These are phyloP conservation scores for Choristoneura fumiferana DNA, from an alignment of 1,140 invertebrate genomes.

Conservation along the genomic window DNA sequence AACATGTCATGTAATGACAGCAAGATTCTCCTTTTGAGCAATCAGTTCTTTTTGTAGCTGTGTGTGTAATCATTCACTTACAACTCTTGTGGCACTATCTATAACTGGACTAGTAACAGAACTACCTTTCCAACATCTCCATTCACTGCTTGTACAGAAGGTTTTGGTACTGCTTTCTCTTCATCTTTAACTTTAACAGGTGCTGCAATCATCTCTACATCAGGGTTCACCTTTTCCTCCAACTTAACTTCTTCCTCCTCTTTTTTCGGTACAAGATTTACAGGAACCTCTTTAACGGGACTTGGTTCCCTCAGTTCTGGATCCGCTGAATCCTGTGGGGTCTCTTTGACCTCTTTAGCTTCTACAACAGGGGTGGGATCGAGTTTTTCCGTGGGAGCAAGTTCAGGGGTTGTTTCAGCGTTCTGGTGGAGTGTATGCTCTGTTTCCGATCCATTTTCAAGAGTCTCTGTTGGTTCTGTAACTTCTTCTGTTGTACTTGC, in stretches of 20 bases:
- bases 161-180: constrained; percentile 36
- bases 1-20: too few relatives aligned
- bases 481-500: constrained; percentile 8
- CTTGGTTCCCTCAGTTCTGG: constrained; percentile 29
- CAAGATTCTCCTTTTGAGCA: too few relatives aligned
- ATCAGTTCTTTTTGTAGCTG: too few relatives aligned
- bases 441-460: constrained; percentile 19
- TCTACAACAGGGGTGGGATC: not conserved
- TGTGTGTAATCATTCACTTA: too few relatives aligned
- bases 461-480: not conserved
- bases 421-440: not conserved
- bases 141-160: constrained; percentile 47
- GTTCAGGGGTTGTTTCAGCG: constrained; percentile 1
- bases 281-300: constrained; percentile 33
- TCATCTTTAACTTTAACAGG: constrained; percentile 41
- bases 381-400: constrained; percentile 5
- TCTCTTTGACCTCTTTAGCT: constrained; percentile 17
- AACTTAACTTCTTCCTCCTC: constrained; percentile 29
- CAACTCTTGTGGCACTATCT: too few relatives aligned
- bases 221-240: constrained; percentile 24
- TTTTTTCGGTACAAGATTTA: not conserved
- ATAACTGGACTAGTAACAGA: not conserved
- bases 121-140: constrained; percentile 59
- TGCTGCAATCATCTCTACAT: constrained; percentile 58
- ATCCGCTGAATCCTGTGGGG: constrained; percentile 3